Base-by-base conservation (phyloP, 2,797 vertebrate genomes). In the Scomberomorus guttatus region DNA sequence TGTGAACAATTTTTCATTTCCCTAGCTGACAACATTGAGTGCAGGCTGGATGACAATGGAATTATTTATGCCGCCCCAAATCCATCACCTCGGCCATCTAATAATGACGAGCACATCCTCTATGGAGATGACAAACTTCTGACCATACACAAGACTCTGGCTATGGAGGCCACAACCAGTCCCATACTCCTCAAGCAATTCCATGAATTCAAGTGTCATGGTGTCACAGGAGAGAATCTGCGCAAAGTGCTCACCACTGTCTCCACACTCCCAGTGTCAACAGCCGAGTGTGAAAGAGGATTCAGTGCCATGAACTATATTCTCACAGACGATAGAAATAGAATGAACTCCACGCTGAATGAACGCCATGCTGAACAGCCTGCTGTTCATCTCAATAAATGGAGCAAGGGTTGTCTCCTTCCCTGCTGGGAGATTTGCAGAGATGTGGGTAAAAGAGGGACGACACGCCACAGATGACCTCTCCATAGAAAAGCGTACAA, bases 311-410 rank as follows among this genome's bases (percentile, higher is more conserved):
- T 6, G 29, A 34, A 58, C 11, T 44, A 50, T 71, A 60, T 60
- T 71, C 56, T 51, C 44, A 71, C 56, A 60, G 44, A 71, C 32
- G 56, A 56, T 22, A 37, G 56, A 58, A 71, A 71, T 32, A 58
- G 56, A 71, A 71, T 71, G 42, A 57, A 71, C 52, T 68, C 65
- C 52, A 68, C 34, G 42, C 55, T 37, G 55, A 70, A 70, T 70
- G 39, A 57, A 60, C 52, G 57, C 66, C 52, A 57, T 25, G 44
- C 44, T 39, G 68, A 50, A 60, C n/a, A 71, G 29, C 58, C 27
- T 71, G 44, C 56, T 54, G 56, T 76, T 76, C 48, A 67, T 59
- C 32, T 71, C 56, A 24, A 15, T 71, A 59, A 71, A 71, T 59
- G 29, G 42, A 59, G 29, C 56, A 59, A 44, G 56, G 68, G 56